A percentile compares a stretch with the other conserved stretches of the same genome.
phyloP scores from a whole-genome alignment of 2,888 invertebrate species.

The Apeira syringaria region DNA sequence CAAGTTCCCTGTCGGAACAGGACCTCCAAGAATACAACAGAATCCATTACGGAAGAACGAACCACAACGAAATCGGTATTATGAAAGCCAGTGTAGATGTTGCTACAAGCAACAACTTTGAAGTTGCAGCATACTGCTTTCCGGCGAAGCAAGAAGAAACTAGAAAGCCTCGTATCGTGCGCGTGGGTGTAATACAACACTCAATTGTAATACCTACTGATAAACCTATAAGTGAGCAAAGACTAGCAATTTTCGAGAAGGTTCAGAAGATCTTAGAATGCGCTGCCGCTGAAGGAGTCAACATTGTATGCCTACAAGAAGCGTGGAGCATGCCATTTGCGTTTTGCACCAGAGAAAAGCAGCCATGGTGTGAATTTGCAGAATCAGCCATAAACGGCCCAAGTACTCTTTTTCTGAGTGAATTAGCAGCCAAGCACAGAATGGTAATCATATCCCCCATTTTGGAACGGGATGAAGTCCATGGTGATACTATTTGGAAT shows the following conservation, averaged over 20 bases:
- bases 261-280: conserved; percentile 89
- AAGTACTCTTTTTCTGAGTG: conserved; percentile 90
- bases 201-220: conserved; percentile 90
- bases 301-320: conserved; percentile 97
- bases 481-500: conserved; percentile 97
- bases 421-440: conserved; percentile 90
- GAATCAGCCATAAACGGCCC: conserved; percentile 94
- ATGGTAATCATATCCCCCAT: conserved; percentile 98
- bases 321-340: conserved; percentile 99
- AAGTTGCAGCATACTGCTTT: conserved; percentile 90
- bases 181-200: conserved; percentile 95
- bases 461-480: conserved; percentile 93
- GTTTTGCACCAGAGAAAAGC: conserved; percentile 98
- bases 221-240: conserved; percentile 89
- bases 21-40: conserved; percentile 87
- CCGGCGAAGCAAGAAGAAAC: conserved; percentile 87
- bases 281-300: conserved; percentile 91
- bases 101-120: conserved; percentile 85
- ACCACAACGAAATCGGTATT: conserved; percentile 79
- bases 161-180: conserved; percentile 88
- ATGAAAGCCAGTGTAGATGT: conserved; percentile 67
- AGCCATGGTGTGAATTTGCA: conserved; percentile 99
- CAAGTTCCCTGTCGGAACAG: conserved; percentile 48
- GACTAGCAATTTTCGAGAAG: conserved; percentile 90
- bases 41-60: conserved; percentile 90